Percentiles rank a stretch among this genome's conserved stretches.
phyloP scores from a whole-genome alignment of 2,113 vertebrate genomes.

The Cynopterus brachyotis region DNA sequence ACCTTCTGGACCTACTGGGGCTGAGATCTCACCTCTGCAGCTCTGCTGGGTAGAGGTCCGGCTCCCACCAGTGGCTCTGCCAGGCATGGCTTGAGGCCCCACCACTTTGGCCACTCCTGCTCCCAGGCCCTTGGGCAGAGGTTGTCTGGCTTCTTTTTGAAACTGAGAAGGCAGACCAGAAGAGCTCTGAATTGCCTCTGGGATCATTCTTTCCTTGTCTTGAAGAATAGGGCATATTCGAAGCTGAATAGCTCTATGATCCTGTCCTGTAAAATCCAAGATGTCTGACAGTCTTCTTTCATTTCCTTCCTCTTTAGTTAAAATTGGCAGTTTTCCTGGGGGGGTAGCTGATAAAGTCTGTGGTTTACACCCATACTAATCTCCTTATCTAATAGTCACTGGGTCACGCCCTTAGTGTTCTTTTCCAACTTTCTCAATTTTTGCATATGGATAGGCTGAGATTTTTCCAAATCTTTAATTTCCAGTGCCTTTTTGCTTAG shows the following conservation, averaged over 20 bases:
- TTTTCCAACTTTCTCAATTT: background rate
- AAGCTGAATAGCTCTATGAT: background rate
- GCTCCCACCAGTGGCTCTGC: background rate
- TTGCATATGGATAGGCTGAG: background rate
- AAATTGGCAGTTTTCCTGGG: background rate
- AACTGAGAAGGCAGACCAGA: background rate
- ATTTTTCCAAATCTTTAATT: background rate
- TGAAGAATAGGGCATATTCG: background rate
- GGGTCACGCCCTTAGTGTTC: background rate
- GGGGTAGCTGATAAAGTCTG: background rate
- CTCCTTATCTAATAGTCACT: background rate
- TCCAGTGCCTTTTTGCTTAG: background rate
- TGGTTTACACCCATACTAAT: background rate
- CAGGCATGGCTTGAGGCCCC: background rate
- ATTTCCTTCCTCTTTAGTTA: background rate
- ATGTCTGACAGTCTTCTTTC: background rate
- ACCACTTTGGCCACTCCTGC: background rate
- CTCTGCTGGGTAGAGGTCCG: background rate
- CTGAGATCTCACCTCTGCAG: background rate
- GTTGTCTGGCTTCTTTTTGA: background rate
- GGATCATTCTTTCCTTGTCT: background rate
- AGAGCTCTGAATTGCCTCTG: background rate
- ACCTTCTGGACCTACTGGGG: background rate
- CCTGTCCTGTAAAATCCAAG: background rate
- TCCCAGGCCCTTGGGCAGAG: background rate